phyloP scores from a whole-genome alignment of 2,797 vertebrate species.

The Malacoctenus gilli region DNA sequence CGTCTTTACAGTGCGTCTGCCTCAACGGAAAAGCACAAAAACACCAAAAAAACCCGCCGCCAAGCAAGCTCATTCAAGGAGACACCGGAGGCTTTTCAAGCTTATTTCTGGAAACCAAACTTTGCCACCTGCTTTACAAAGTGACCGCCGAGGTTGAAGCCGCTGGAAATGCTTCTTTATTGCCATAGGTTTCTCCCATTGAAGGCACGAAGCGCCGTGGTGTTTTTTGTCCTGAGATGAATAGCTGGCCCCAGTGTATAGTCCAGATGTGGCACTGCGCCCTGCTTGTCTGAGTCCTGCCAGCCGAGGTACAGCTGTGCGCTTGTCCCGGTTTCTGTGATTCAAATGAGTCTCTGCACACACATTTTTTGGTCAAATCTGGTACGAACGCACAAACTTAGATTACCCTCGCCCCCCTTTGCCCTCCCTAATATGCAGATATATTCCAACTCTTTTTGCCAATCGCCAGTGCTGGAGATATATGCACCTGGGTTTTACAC shows the following conservation, averaged over 20 bases:
- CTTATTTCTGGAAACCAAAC: conserved; percentile 7
- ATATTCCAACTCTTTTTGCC: background rate
- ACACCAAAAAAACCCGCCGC: background rate
- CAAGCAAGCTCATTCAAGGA: conserved; percentile 16
- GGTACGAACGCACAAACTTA: too few relatives aligned
- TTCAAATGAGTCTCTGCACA: conserved; percentile 39
- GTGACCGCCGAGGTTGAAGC: conserved; percentile 4
- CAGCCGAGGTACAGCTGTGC: conserved; percentile 37
- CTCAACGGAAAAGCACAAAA: conserved; percentile 10
- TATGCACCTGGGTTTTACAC: background rate
- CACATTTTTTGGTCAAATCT: too few relatives aligned
- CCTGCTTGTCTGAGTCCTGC: conserved; percentile 33
- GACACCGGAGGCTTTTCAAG: background rate
- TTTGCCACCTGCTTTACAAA: conserved; percentile 13
- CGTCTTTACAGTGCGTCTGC: conserved; percentile 31
- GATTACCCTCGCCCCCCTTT: too few relatives aligned
- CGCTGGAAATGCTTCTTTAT: background rate
- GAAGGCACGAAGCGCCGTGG: background rate
- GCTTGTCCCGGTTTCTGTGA: conserved; percentile 13
- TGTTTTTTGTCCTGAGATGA: background rate
- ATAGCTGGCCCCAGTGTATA: conserved; percentile 18
- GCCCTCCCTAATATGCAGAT: too few relatives aligned
- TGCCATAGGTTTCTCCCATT: conserved; percentile 14
- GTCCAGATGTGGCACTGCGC: conserved; percentile 39
- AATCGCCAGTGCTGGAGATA: background rate